A percentile compares a stretch with the other conserved stretches of the same genome.
phyloP scores from a whole-genome alignment of 2,888 invertebrate species.

The Ctena decussata region DNA sequence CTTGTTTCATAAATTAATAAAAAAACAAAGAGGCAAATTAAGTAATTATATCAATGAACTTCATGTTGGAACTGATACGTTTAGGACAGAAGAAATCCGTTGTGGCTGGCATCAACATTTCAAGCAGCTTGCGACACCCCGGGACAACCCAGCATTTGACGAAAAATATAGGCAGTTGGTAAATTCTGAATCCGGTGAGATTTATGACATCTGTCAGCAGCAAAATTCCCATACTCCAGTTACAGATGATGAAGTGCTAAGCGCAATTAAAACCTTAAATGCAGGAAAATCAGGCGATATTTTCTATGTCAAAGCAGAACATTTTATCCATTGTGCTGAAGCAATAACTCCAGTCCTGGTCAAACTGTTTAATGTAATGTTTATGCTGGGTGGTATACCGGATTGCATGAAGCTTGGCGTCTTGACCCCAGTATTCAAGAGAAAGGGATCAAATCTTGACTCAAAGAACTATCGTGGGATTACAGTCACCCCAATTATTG shows the following conservation, averaged over 20 bases:
- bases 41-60: not conserved
- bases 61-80: not conserved
- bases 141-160: not conserved
- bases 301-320: not conserved
- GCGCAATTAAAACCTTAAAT: not conserved
- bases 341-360: not conserved
- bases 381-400: not conserved
- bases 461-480: not conserved
- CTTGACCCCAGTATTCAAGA: not conserved
- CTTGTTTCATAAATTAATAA: not conserved
- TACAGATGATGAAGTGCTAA: not conserved
- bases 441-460: not conserved
- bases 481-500: not conserved
- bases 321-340: not conserved
- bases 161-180: not conserved
- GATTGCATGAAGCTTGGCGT: not conserved
- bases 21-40: not conserved
- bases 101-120: constrained; percentile 1
- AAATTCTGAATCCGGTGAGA: not conserved
- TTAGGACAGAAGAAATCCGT: not conserved
- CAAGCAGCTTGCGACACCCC: not conserved
- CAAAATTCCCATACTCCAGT: not conserved
- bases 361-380: not conserved
- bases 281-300: not conserved
- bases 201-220: not conserved